A percentile compares a stretch with the other conserved stretches of the same genome.
phyloP scores from a whole-genome alignment of 1,140 invertebrate genomes.

The Delia radicum region DNA sequence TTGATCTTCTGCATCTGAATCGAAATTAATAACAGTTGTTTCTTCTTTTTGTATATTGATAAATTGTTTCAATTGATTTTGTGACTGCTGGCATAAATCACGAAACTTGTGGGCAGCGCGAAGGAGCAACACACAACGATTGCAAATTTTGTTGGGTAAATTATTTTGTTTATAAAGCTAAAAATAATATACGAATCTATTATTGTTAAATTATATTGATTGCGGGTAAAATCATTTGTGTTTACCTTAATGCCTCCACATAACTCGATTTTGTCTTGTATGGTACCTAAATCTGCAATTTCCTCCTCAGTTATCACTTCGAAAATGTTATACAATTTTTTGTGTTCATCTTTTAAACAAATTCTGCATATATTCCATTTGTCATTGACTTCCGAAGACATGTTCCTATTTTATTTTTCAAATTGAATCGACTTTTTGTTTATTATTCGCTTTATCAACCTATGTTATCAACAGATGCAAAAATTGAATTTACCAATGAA shows the following conservation, averaged over 20 bases:
- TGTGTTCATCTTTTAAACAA: constrained; percentile 36
- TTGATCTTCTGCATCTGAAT: not conserved
- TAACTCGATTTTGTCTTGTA: not conserved
- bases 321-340: constrained; percentile 36
- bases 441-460: not conserved
- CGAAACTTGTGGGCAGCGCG: constrained; percentile 38
- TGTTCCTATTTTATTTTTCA: not conserved
- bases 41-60: not conserved
- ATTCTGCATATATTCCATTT: constrained; percentile 36
- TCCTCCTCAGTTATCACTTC: not conserved
- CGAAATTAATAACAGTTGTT: not conserved
- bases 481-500: not conserved
- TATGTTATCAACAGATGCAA: not conserved
- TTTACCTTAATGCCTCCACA: not conserved
- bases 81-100: constrained; percentile 35
- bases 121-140: constrained; percentile 36
- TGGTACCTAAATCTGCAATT: constrained; percentile 20
- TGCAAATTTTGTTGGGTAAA: constrained; percentile 39
- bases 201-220: not conserved
- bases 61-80: constrained; percentile 13
- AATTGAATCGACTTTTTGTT: not conserved
- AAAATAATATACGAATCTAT: not conserved
- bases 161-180: constrained; percentile 31
- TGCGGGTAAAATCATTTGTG: too few relatives aligned
- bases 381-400: not conserved